Conservation (phyloP, 23 tunicate species). For the Styela plicata region DNA sequence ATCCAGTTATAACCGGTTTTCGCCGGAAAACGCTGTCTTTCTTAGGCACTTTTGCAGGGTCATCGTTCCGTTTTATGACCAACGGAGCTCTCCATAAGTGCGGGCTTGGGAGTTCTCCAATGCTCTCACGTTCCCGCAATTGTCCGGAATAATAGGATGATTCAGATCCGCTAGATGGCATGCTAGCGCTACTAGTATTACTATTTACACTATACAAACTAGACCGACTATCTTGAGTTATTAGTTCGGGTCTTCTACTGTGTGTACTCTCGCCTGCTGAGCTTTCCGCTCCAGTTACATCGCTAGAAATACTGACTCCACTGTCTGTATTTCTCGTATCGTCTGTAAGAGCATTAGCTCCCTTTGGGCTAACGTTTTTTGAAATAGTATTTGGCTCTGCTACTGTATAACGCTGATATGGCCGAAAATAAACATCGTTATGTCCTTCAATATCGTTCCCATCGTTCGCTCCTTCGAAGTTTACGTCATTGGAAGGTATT, state of each 20-base stretch:
- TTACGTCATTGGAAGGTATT: not conserved
- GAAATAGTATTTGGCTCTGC: not conserved
- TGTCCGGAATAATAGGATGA: not conserved
- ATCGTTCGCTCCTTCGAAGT: not conserved
- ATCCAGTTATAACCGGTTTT: slow-evolving; percentile 1
- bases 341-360: not conserved
- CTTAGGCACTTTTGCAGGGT: not conserved
- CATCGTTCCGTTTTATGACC: slow-evolving; percentile 24
- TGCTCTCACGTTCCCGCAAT: not conserved
- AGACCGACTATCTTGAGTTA: not conserved
- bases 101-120: not conserved
- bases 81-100: slow-evolving; percentile 24
- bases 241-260: not conserved
- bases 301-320: slow-evolving; percentile 8
- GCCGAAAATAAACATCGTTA: not conserved
- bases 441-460: not conserved
- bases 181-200: not conserved
- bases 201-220: slow-evolving; percentile 21
- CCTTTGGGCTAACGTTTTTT: not conserved
- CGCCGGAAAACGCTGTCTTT: not conserved
- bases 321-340: slow-evolving; percentile 5
- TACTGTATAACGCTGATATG: not conserved
- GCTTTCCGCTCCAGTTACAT: not conserved
- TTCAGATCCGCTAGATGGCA: slow-evolving; percentile 23
- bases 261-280: not conserved